phyloP scores from a whole-genome alignment of 2,888 invertebrate species.

The Megalurothrips usitatus region DNA sequence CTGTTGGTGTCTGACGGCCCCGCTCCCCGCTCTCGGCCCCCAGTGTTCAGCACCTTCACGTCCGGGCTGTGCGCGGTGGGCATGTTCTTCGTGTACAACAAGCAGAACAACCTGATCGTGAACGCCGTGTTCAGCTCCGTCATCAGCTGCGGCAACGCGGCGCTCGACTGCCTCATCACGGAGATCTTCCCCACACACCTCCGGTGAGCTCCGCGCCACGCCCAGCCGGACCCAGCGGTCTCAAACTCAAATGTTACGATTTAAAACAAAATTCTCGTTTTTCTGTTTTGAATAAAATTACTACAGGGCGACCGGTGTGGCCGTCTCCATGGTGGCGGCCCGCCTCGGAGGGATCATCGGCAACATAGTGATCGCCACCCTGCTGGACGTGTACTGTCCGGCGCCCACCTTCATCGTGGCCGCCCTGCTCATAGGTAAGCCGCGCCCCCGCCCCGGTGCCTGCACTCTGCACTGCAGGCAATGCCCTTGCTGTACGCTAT shows the following conservation, averaged over 20 bases:
- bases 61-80: conserved; percentile 78
- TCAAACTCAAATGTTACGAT: too few relatives aligned
- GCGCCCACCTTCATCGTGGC: conserved; percentile 90
- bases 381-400: conserved; percentile 83
- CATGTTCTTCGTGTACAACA: conserved; percentile 79
- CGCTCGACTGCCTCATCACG: conserved; percentile 85
- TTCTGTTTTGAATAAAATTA: not conserved
- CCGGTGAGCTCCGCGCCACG: conserved; percentile 52
- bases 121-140: conserved; percentile 83
- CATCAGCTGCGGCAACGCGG: conserved; percentile 83
- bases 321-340: conserved; percentile 84
- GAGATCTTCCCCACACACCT: conserved; percentile 91
- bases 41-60: conserved; percentile 80
- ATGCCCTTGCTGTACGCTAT: not conserved
- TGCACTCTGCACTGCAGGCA: too few relatives aligned
- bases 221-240: not conserved
- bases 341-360: conserved; percentile 85
- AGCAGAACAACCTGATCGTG: conserved; percentile 74
- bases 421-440: conserved; percentile 67
- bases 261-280: too few relatives aligned
- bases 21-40: conserved; percentile 42
- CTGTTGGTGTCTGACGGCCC: conserved; percentile 40
- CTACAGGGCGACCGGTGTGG: conserved; percentile 81
- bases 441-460: too few relatives aligned
- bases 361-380: conserved; percentile 80